Evolutionary conservation across 2,113 vertebrate species (phyloP).

Genomic region (Gavia stellata): DNA sequence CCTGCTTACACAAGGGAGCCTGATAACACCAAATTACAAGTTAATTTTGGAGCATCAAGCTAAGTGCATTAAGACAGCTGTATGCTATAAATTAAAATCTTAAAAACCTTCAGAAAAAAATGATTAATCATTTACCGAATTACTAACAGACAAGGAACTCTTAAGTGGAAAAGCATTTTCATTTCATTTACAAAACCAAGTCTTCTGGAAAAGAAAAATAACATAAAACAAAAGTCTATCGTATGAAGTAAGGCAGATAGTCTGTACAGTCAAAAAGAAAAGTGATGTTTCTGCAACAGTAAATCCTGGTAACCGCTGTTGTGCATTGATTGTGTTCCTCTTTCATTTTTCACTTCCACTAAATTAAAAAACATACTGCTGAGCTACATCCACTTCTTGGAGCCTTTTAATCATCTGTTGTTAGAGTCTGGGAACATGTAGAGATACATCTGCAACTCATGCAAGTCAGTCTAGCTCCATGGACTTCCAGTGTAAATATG

Average conservation of each 20-base stretch:
- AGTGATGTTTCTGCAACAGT: conserved; percentile 6
- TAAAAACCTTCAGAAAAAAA: conserved; percentile 9
- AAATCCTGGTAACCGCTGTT: background rate
- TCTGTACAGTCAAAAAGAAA: background rate
- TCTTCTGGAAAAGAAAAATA: background rate
- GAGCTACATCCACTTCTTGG: background rate
- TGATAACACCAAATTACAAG: conserved; percentile 49
- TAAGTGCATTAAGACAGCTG: conserved; percentile 29
- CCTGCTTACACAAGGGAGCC: conserved; percentile 3
- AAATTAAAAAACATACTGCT: background rate
- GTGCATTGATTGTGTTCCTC: background rate
- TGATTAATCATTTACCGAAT: background rate
- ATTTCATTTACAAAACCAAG: background rate
- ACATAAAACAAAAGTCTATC: background rate
- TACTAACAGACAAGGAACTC: background rate
- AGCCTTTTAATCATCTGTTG: background rate
- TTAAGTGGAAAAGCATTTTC: background rate
- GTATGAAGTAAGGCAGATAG: background rate
- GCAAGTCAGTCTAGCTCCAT: background rate
- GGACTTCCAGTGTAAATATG: background rate
- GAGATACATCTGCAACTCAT: background rate
- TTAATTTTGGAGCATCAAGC: conserved; percentile 42
- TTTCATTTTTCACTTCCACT: background rate
- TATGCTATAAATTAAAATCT: conserved; percentile 34
- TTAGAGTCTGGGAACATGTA: background rate